A percentile compares a stretch with the other conserved stretches of the same genome.
Evolutionary conservation across 2,113 vertebrate species (phyloP).

Genomic region (Entomyzon cyanotis): DNA sequence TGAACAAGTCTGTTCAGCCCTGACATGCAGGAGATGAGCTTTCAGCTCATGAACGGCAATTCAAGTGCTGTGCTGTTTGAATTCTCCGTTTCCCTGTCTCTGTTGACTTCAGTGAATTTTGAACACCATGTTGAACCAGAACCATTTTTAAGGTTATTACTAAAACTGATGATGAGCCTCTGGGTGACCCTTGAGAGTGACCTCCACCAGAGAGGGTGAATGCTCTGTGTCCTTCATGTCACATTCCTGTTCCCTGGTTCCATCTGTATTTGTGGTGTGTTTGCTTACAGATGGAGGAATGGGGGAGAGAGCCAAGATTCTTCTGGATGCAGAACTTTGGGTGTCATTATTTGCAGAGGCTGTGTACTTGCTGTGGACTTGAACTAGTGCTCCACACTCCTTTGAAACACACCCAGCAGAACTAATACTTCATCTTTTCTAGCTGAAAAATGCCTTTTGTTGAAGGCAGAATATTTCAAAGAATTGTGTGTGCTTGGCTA

Average conservation of each 20-base stretch:
- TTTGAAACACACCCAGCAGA: background rate
- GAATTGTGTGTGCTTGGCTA: background rate
- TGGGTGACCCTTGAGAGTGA: background rate
- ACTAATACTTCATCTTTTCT: background rate
- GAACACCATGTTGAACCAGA: background rate
- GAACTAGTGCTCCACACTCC: background rate
- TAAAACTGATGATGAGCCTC: background rate
- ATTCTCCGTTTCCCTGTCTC: background rate
- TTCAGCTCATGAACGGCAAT: background rate
- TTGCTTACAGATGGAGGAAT: background rate
- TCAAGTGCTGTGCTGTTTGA: background rate
- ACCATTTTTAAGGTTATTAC: background rate
- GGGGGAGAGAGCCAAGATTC: background rate
- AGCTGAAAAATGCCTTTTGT: background rate
- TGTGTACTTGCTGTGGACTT: background rate
- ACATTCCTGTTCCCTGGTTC: background rate
- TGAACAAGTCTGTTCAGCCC: background rate
- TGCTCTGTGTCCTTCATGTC: background rate
- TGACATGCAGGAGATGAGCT: background rate
- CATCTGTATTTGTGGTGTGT: background rate
- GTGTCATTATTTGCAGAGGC: background rate
- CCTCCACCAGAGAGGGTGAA: rapidly evolving
- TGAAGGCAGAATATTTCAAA: background rate
- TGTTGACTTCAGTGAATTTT: background rate
- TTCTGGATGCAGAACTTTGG: background rate